Base-by-base conservation (phyloP, 2,888 invertebrate genomes). In the Vannuccia rotundouncinata region DNA sequence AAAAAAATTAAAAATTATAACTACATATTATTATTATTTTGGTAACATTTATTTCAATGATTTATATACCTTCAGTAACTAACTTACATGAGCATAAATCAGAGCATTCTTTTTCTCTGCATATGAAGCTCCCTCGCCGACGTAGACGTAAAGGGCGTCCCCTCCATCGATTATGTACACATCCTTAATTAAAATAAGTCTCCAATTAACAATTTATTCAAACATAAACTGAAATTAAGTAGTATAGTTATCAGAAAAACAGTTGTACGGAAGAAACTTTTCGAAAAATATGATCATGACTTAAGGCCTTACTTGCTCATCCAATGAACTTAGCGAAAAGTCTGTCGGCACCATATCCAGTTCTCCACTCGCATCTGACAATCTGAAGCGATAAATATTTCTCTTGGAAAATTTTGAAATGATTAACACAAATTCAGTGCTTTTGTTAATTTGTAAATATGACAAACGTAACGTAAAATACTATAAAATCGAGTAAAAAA, bases 41-140 rank as follows among this genome's bases (percentile, higher is more conserved):
- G 45, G 45, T 17, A 45, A 45, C 17, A 17, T 45, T 10, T 45
- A 17, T 45, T 45, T 45, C 5, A 45, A 45, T 5, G 5, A 10
- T 45, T 45, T 5, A n/a, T 73, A 5, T 13, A 73, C 5, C 22
- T 73, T 2, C 29, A 2, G 5, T 1, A 59, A 77, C 31, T 31
- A 30, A 85, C 86, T 85, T 83, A 87, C 87, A 82, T 87, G 87
- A 25, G 87, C 87, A 81, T 87, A 87, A 31, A 83, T 83, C 83
- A 88, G 82, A n/a, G 86, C 87, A 80, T 85, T 86, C 81, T 84
- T 85, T 81, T 84, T 84, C 82, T 87, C 87, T 1, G 82, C 83
- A 0, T 79, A 29, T 1, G 86, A 85, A 0, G 86, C 84, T 0
- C 82, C 84, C 31, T 83, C 83, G 10, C 88, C 88, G 74, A 87